Evolutionary conservation across 2,888 invertebrate genomes (phyloP).

Genomic region (Julus scanicus): DNA sequence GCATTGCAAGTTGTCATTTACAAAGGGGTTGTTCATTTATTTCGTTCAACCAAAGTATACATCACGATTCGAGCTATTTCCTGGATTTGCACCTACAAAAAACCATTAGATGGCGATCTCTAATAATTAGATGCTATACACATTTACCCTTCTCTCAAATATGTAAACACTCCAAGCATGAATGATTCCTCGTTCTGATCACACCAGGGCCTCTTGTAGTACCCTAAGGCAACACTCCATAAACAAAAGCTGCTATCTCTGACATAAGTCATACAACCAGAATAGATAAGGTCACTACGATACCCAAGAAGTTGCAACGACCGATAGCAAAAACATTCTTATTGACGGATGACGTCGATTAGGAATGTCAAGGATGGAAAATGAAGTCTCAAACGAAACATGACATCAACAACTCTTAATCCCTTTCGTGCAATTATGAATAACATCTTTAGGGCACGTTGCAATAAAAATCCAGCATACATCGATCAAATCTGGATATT

Average conservation of each 20-base stretch:
- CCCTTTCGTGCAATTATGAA: no score
- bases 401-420: no score
- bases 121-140: not conserved
- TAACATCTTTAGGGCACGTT: no score
- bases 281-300: not conserved
- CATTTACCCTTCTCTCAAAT: not conserved
- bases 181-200: not conserved
- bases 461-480: no score
- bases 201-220: not conserved
- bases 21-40: not conserved
- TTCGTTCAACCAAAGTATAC: not conserved
- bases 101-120: not conserved
- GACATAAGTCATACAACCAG: not conserved
- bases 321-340: not conserved
- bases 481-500: no score
- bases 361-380: not conserved
- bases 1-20: not conserved
- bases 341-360: not conserved
- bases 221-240: not conserved
- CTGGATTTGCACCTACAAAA: not conserved
- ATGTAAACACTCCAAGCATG: conserved; percentile 1
- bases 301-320: not conserved
- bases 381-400: no score
- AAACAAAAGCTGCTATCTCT: no score
- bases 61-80: not conserved